A percentile compares a stretch with the other conserved stretches of the same genome.
These are phyloP conservation scores for Drosophila novamexicana DNA, from an alignment of 1,140 invertebrate genomes.

Conservation along the genomic window DNA sequence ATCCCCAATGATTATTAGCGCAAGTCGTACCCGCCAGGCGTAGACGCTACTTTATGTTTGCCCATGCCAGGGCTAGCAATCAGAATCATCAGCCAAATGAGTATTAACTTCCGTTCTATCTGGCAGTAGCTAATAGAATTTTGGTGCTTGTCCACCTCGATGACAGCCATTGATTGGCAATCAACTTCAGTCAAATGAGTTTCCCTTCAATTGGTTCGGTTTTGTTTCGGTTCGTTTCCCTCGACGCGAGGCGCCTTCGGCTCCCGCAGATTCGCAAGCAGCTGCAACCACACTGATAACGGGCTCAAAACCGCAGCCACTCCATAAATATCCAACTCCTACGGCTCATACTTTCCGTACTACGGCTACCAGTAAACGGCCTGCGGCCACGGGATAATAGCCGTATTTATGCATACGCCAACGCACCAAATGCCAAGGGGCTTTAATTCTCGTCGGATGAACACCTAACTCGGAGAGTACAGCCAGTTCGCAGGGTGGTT, in stretches of 20 bases:
- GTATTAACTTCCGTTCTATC: slow-evolving; percentile 59
- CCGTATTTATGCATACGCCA: slow-evolving; percentile 69
- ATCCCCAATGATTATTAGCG: slow-evolving; percentile 52
- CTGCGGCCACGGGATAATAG: slow-evolving; percentile 28
- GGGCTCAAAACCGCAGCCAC: slow-evolving; percentile 25
- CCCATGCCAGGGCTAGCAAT: slow-evolving; percentile 41
- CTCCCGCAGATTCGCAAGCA: slow-evolving; percentile 20
- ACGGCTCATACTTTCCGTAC: neutral
- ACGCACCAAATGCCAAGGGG: slow-evolving; percentile 1
- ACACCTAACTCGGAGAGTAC: neutral
- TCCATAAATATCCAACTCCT: slow-evolving; percentile 49
- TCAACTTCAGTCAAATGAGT: slow-evolving; percentile 71
- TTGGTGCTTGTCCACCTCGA: slow-evolving; percentile 39
- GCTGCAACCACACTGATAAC: slow-evolving; percentile 60
- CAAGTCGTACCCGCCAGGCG: neutral
- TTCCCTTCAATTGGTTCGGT: slow-evolving; percentile 31
- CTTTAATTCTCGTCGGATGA: neutral
- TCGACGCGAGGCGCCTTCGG: slow-evolving; percentile 3
- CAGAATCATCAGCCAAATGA: slow-evolving; percentile 52
- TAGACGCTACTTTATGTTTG: slow-evolving; percentile 26
- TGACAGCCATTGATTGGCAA: slow-evolving; percentile 68
- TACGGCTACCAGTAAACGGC: slow-evolving; percentile 13
- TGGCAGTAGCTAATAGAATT: slow-evolving; percentile 70
- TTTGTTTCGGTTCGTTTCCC: slow-evolving; percentile 24
- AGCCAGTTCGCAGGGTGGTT: neutral